Conservation (phyloP, 2,797 vertebrate genomes). For the Acestrorhynchus altus region DNA sequence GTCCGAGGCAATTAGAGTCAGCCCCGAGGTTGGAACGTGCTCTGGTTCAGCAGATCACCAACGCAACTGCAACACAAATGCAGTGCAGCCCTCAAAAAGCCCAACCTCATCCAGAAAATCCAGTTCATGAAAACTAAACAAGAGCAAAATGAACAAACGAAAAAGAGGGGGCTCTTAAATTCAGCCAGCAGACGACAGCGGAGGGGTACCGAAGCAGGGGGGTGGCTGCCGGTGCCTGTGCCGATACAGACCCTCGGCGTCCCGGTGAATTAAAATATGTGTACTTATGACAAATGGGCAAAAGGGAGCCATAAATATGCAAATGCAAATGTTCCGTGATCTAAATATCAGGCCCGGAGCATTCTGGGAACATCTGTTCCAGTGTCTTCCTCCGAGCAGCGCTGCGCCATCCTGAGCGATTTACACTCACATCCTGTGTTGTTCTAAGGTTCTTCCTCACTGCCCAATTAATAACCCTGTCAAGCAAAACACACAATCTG, state of each 20-base stretch:
- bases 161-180: constrained; percentile 5
- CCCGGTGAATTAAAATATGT: constrained; percentile 27
- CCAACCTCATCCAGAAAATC: constrained; percentile 34
- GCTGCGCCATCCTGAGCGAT: constrained; percentile 37
- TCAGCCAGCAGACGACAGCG: background rate
- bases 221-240: background rate
- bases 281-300: constrained; percentile 44
- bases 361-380: constrained; percentile 57
- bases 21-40: constrained; percentile 47
- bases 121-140: background rate
- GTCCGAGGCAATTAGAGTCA: constrained; percentile 45
- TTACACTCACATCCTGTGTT: constrained; percentile 51
- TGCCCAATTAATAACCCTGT: constrained; percentile 57
- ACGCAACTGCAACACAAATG: constrained; percentile 44
- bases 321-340: constrained; percentile 52
- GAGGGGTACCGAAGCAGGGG: constrained; percentile 9
- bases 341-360: constrained; percentile 45
- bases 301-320: constrained; percentile 55
- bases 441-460: constrained; percentile 47
- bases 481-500: constrained; percentile 38
- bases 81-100: constrained; percentile 43
- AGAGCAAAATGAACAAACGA: background rate
- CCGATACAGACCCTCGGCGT: constrained; percentile 6
- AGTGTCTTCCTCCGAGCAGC: constrained; percentile 44
- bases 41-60: constrained; percentile 45